Percentiles rank a stretch among this genome's conserved stretches.
Evolutionary conservation across 2,113 vertebrate genomes (phyloP).

Genomic region (Eptesicus fuscus): DNA sequence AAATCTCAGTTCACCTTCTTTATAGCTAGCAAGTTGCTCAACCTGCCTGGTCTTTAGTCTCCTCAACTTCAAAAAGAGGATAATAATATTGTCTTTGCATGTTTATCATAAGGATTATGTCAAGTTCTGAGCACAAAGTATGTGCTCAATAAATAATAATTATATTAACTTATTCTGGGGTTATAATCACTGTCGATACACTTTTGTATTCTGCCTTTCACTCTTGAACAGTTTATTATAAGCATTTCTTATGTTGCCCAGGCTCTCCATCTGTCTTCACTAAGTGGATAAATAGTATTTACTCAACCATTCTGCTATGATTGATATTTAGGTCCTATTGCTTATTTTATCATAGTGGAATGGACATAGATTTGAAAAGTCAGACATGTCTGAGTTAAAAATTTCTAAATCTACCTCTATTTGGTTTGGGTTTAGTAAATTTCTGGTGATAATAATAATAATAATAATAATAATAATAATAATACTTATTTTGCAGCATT

Average conservation of each 20-base stretch:
- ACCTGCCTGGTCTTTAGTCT: not conserved
- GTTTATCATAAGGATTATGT: not conserved
- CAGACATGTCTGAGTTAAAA: not conserved
- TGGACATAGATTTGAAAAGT: not conserved
- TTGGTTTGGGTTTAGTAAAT: not conserved
- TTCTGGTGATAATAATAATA: constrained; percentile 16
- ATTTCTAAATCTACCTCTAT: not conserved
- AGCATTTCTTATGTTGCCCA: not conserved
- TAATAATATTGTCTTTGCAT: not conserved
- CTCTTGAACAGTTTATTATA: constrained; percentile 3
- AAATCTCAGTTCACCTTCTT: not conserved
- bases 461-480: not conserved
- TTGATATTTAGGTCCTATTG: not conserved
- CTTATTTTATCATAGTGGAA: constrained; percentile 1
- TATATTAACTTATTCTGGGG: constrained; percentile 1
- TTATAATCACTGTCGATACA: not conserved
- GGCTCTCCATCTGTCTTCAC: constrained; percentile 6
- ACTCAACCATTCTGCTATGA: not conserved
- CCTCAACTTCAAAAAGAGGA: not conserved
- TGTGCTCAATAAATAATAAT: constrained; percentile 41
- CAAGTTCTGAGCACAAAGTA: not conserved
- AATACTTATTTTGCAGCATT: not conserved
- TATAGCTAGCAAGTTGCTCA: not conserved
- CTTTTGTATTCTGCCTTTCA: constrained; percentile 18
- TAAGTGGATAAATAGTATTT: not conserved